These are phyloP conservation scores for Nerophis ophidion DNA, from an alignment of 2,113 vertebrate species.

Conservation along the genomic window DNA sequence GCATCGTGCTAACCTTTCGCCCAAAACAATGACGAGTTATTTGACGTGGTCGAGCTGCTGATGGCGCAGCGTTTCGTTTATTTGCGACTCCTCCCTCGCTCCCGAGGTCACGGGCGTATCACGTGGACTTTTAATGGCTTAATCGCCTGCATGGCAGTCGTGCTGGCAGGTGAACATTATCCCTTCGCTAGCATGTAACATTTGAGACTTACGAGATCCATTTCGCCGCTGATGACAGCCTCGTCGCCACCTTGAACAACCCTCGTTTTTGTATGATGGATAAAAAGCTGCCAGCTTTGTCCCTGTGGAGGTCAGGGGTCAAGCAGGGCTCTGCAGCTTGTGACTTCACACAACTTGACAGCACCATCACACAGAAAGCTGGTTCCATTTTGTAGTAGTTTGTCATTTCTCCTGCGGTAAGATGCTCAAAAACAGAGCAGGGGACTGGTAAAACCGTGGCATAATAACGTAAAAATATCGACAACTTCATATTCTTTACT, in stretches of 20 bases:
- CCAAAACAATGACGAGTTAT: slow-evolving; percentile 45
- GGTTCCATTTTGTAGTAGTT: slow-evolving; percentile 1
- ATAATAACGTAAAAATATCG: too few species aligned
- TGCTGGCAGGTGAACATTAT: slow-evolving; percentile 49
- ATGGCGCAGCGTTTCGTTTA: slow-evolving; percentile 12
- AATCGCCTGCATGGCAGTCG: slow-evolving; percentile 46
- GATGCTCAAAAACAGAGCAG: too few species aligned
- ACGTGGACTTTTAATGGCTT: slow-evolving; percentile 48
- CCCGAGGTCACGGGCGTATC: slow-evolving; percentile 23
- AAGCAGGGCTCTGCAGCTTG: slow-evolving; percentile 38
- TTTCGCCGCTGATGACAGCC: slow-evolving; percentile 55
- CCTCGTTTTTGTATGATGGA: slow-evolving; percentile 20
- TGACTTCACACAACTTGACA: slow-evolving; percentile 38
- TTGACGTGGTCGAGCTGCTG: slow-evolving; percentile 15
- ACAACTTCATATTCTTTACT: too few species aligned
- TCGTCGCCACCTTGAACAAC: slow-evolving; percentile 25
- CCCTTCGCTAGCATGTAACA: slow-evolving; percentile 46
- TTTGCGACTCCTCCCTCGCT: slow-evolving; percentile 11
- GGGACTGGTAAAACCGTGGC: too few species aligned
- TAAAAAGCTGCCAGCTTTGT: slow-evolving; percentile 27
- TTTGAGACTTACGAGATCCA: slow-evolving; percentile 49
- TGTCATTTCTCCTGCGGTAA: background rate
- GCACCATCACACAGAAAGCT: slow-evolving; percentile 5
- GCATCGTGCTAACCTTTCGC: slow-evolving; percentile 42
- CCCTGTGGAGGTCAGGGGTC: slow-evolving; percentile 47